Percentiles rank a stretch among this genome's conserved stretches.
Conservation (phyloP, 1,140 invertebrate species). For the Eueides isabella region DNA sequence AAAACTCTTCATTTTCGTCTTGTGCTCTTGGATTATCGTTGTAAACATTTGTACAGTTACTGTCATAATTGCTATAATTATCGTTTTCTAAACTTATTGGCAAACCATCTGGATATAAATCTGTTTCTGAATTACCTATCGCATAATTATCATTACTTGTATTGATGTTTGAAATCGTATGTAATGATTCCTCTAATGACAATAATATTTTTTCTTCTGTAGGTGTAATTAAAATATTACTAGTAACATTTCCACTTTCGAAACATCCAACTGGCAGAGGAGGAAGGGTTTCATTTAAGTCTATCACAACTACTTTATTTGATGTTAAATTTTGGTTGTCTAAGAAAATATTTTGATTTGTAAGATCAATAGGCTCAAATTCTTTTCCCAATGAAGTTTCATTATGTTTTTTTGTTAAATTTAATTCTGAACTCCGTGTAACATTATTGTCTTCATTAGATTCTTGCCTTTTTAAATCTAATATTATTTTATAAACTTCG, state of each 20-base stretch:
- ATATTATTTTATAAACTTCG: background rate
- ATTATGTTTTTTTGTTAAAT: background rate
- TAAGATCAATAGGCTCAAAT: too few relatives aligned
- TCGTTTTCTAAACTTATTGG: background rate
- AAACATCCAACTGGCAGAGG: background rate
- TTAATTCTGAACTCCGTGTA: background rate
- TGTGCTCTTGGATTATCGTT: background rate
- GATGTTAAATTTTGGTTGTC: background rate
- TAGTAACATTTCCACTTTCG: background rate
- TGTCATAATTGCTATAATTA: background rate
- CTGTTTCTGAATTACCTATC: background rate
- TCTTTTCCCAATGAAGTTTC: background rate
- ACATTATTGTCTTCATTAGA: background rate
- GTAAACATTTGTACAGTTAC: background rate
- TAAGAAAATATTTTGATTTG: background rate
- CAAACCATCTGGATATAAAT: background rate
- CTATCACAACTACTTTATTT: background rate
- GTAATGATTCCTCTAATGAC: background rate
- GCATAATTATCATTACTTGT: background rate
- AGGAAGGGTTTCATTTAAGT: background rate
- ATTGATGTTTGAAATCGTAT: background rate
- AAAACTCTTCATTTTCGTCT: slow-evolving; percentile 14
- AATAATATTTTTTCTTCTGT: background rate
- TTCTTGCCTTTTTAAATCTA: background rate
- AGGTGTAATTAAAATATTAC: background rate